Evolutionary conservation across 2,888 invertebrate genomes (phyloP).

Genomic region (Heteropelma amictum): DNA sequence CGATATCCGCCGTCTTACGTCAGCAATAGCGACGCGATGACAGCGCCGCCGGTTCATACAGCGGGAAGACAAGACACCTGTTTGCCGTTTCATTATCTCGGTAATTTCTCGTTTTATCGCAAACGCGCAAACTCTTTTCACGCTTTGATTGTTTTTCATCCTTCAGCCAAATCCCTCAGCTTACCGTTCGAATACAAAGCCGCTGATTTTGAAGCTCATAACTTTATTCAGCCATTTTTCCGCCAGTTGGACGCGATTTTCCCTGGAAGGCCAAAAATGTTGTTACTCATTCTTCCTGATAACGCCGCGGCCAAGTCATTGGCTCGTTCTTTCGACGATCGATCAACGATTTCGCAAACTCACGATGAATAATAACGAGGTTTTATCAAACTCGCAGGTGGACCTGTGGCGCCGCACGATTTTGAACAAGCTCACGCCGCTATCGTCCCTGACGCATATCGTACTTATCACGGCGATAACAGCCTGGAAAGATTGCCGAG

Average conservation of each 20-base stretch:
- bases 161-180: neutral
- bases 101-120: constrained; percentile 11
- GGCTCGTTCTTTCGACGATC: too few relatives aligned
- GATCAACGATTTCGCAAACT: too few relatives aligned
- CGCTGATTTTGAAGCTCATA: too few relatives aligned
- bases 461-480: constrained; percentile 29
- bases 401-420: constrained; percentile 39
- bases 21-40: constrained; percentile 21
- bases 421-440: constrained; percentile 21
- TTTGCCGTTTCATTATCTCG: constrained; percentile 44
- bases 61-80: constrained; percentile 36
- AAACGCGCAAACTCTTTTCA: neutral
- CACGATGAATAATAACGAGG: too few relatives aligned
- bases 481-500: constrained; percentile 46
- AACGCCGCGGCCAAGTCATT: too few relatives aligned
- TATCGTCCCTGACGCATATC: constrained; percentile 45
- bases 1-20: constrained; percentile 36
- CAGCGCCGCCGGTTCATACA: constrained; percentile 40
- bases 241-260: too few relatives aligned
- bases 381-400: constrained; percentile 28
- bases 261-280: too few relatives aligned
- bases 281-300: too few relatives aligned
- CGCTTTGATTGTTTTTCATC: neutral
- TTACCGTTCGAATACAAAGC: neutral
- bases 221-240: too few relatives aligned